These are phyloP conservation scores for Drosophila eohydei DNA, from an alignment of 2,888 invertebrate genomes.

Conservation along the genomic window DNA sequence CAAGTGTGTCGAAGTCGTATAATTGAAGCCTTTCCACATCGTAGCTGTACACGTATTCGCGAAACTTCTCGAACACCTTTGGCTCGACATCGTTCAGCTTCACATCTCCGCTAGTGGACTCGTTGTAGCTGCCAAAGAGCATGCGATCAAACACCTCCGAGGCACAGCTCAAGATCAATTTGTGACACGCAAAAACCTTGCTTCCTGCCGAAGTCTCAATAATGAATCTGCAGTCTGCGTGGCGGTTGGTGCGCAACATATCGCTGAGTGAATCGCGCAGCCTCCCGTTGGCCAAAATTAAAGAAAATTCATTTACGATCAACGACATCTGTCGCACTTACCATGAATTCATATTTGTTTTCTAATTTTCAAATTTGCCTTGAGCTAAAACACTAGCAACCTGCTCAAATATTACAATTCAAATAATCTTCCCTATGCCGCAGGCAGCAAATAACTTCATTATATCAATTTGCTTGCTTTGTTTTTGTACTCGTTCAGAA, in stretches of 20 bases:
- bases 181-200: conserved; percentile 33
- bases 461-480: not conserved
- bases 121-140: conserved; percentile 40
- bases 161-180: conserved; percentile 40
- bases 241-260: not conserved
- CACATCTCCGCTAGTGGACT: conserved; percentile 26
- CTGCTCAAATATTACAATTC: not conserved
- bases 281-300: not conserved
- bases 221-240: conserved; percentile 14
- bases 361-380: not conserved
- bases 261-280: not conserved
- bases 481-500: not conserved
- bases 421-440: not conserved
- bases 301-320: not conserved
- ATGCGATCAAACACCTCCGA: conserved; percentile 49
- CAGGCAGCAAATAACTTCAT: not conserved
- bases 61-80: conserved; percentile 16
- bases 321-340: not conserved
- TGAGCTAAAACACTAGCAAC: not conserved
- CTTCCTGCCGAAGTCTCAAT: conserved; percentile 1
- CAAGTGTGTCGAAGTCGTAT: conserved; percentile 8
- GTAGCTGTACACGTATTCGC: conserved; percentile 13
- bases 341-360: conserved; percentile 13
- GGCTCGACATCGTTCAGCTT: conserved; percentile 27
- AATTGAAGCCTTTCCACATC: not conserved